Evolutionary conservation across 2,797 vertebrate species (phyloP), one percentile per base, ranked within the genome.

Genomic region (Oophaga sylvatica): DNA sequence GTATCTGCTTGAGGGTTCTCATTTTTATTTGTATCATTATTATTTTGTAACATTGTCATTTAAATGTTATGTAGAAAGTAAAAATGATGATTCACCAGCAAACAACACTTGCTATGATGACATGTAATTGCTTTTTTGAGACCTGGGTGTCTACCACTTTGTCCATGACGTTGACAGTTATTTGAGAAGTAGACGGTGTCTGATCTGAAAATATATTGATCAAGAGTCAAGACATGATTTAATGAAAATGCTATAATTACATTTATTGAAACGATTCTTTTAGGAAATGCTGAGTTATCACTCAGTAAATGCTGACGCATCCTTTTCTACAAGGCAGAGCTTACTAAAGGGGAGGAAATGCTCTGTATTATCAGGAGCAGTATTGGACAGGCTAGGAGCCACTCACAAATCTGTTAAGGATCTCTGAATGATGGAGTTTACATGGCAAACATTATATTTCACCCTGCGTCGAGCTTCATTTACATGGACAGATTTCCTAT

Each of bases 201-300:
- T 76, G 73, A 53, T 13, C 73, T 48, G 73, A 76, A 53, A 76
- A 76, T 53, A 1, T 76, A 48, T 76, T 76, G 53, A 53, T n/a
- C 45, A 76, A 3, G 11, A 76, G n/a, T n/a, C 45, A 76, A 3
- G 11, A 76, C 17, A 48, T n/a, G 73, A 76, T 76, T 76, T 76
- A 53, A 76, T 53, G 35, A 53, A 76, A 76, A 76, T n/a, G 45
- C 73, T 53, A 76, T 76, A 76, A 76, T 76, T 53, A 76, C 45
- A 53, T 76, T 76, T 76, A 76, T 76, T 76, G 45, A 53, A 76
- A 76, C 73, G 20, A n/a, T 76, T 76, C 73, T 76, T 20, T 53
- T 20, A 53, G 73, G 19, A 76, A 76, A 53, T 76, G 73, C 73
- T 76, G 73, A 76, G n/a, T 45, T 45, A 20, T 48, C 71, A 5